These are phyloP conservation scores for Poecile atricapillus DNA, from an alignment of 2,113 vertebrate genomes.

Conservation along the genomic window DNA sequence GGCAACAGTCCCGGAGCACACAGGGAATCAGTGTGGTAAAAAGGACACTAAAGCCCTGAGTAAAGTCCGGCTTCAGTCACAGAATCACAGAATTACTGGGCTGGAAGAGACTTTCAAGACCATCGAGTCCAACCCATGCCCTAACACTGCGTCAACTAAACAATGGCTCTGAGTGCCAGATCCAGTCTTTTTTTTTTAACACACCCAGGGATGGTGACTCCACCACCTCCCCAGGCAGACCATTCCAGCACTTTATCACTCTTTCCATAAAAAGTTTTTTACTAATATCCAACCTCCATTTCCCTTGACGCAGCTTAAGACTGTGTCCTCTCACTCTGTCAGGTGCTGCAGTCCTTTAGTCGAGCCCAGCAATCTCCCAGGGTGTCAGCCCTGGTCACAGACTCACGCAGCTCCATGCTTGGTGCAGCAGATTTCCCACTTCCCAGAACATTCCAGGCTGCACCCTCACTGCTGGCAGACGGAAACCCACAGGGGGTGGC, in stretches of 20 bases:
- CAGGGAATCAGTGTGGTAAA: accelerated
- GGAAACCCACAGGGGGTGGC: neutral
- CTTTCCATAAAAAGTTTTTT: neutral
- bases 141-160: neutral
- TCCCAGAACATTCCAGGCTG: too few species aligned
- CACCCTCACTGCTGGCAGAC: accelerated
- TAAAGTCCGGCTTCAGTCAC: neutral
- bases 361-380: accelerated
- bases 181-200: neutral
- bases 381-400: neutral
- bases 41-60: neutral
- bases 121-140: neutral
- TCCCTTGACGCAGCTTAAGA: neutral
- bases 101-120: neutral
- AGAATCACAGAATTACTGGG: neutral
- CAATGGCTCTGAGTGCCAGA: neutral
- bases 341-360: neutral
- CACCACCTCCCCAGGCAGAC: neutral
- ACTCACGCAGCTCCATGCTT: neutral
- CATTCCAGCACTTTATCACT: neutral
- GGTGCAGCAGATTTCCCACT: neutral
- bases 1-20: neutral
- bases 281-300: neutral
- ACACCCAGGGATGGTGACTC: neutral
- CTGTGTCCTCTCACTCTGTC: neutral